phyloP scores from a whole-genome alignment of 53 echinoderm and acorn worm genomes.

The Zoroaster sp. region DNA sequence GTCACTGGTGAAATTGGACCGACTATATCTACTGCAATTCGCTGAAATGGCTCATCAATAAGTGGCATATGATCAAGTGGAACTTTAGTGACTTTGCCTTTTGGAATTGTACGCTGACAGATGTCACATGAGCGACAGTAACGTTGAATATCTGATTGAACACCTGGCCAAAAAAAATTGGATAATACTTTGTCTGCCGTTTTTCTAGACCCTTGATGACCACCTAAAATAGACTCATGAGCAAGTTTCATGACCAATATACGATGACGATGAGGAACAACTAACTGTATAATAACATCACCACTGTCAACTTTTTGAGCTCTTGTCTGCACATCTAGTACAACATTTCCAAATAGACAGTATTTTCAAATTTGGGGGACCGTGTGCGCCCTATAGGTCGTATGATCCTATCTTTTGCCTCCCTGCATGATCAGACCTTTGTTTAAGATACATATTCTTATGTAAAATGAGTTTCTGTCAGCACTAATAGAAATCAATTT shows the following conservation, averaged over 20 bases:
- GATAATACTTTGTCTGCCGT: constrained; percentile 50
- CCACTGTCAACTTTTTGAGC: constrained; percentile 28
- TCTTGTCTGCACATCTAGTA: too few species aligned
- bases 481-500: too few species aligned
- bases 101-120: constrained; percentile 65
- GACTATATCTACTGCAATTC: constrained; percentile 59
- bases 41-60: constrained; percentile 39
- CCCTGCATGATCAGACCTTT: too few species aligned
- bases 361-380: too few species aligned
- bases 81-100: constrained; percentile 50
- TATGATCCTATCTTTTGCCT: too few species aligned
- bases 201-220: constrained; percentile 53
- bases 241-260: constrained; percentile 38
- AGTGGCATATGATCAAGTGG: constrained; percentile 51
- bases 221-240: constrained; percentile 68
- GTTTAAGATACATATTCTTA: too few species aligned
- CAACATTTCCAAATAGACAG: too few species aligned
- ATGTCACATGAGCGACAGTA: constrained; percentile 67
- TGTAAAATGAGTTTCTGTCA: too few species aligned
- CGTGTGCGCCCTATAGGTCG: too few species aligned
- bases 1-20: constrained; percentile 54
- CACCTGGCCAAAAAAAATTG: constrained; percentile 54
- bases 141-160: constrained; percentile 48
- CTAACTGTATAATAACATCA: constrained; percentile 21
- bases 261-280: constrained; percentile 37